phyloP scores from a whole-genome alignment of 2,888 invertebrate genomes.

The Yponomeuta evonymella region DNA sequence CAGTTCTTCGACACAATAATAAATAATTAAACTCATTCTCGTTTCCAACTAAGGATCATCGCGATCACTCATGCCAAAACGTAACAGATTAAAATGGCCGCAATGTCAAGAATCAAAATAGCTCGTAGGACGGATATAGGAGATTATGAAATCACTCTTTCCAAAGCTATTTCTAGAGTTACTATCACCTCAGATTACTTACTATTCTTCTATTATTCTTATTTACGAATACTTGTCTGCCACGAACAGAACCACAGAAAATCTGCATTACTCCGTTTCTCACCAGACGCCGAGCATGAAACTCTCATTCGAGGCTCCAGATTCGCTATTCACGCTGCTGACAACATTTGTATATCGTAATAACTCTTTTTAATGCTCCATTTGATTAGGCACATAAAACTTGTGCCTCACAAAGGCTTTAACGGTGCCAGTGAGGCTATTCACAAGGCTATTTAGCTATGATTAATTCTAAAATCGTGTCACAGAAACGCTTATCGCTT shows the following conservation, averaged over 20 bases:
- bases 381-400: conserved; percentile 57
- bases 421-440: conserved; percentile 58
- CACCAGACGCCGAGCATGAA: conserved; percentile 18
- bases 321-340: conserved; percentile 61
- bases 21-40: no score
- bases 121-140: no score
- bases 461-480: conserved; percentile 69
- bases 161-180: no score
- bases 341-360: conserved; percentile 65
- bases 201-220: no score
- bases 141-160: no score
- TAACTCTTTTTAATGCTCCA: conserved; percentile 70
- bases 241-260: not conserved
- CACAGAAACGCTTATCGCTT: conserved; percentile 27
- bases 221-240: no score
- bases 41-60: no score
- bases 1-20: no score
- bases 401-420: conserved; percentile 48
- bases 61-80: no score
- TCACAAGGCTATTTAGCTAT: conserved; percentile 64
- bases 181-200: no score
- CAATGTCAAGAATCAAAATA: no score
- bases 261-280: conserved; percentile 3
- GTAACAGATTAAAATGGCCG: no score
- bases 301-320: conserved; percentile 41